Evolutionary conservation across 1,140 invertebrate genomes (phyloP).

Genomic region (Dryas iulia): DNA sequence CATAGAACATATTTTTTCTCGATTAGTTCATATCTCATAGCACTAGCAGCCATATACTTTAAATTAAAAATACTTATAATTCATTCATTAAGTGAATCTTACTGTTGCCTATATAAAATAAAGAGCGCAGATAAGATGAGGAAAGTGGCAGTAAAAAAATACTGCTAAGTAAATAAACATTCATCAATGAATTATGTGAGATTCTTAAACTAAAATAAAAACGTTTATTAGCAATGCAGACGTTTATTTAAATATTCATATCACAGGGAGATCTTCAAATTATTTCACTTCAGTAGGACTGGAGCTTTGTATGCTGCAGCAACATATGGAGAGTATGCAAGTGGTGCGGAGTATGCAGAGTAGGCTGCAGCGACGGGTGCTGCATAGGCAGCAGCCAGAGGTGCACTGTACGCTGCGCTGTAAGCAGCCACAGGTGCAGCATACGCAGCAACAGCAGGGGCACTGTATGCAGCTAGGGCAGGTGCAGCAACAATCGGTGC

Average conservation of each 20-base stretch:
- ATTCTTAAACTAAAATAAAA: neutral
- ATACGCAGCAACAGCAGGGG: conserved; percentile 40
- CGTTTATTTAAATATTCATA: conserved; percentile 22
- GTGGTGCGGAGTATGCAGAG: conserved; percentile 44
- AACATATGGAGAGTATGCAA: conserved; percentile 48
- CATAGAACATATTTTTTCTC: no score
- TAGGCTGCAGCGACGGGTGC: conserved; percentile 41
- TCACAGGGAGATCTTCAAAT: neutral
- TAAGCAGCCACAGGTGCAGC: conserved; percentile 35
- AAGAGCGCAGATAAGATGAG: no score
- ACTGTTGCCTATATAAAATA: no score
- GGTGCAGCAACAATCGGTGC: conserved; percentile 43
- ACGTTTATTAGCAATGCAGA: conserved; percentile 7
- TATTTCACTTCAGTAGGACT: conserved; percentile 32
- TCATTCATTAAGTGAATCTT: no score
- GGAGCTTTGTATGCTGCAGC: conserved; percentile 43
- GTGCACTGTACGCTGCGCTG: conserved; percentile 29
- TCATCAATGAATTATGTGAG: no score
- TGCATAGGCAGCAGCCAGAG: conserved; percentile 34
- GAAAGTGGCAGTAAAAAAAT: no score
- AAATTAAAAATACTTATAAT: no score
- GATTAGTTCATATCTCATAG: no score
- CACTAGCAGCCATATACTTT: no score
- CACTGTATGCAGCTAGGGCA: conserved; percentile 39
- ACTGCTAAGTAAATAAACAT: no score